Conservation (phyloP, 2,888 invertebrate species). For the Mythimna lalbum region DNA sequence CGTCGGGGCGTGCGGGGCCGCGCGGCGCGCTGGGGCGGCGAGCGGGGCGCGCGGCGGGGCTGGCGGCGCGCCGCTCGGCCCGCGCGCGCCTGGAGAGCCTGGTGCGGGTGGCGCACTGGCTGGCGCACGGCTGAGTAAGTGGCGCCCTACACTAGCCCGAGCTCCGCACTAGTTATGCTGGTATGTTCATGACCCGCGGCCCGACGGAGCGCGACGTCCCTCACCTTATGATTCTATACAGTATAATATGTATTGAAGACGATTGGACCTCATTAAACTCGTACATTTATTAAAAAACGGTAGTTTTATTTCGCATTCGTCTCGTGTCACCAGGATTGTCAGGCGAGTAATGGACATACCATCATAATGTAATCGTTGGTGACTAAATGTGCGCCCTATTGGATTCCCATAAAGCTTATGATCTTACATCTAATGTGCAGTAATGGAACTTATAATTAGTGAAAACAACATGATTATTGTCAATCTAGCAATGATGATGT, state of each 20-base stretch:
- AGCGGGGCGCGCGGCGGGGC: slow-evolving; percentile 35
- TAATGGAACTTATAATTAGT: slow-evolving; percentile 60
- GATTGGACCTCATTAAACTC: slow-evolving; percentile 88
- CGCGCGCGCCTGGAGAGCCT: slow-evolving; percentile 30
- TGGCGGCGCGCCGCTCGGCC: slow-evolving; percentile 38
- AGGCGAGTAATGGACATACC: slow-evolving; percentile 85
- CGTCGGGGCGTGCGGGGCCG: slow-evolving; percentile 44
- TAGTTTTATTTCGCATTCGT: slow-evolving; percentile 85
- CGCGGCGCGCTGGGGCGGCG: slow-evolving; percentile 34
- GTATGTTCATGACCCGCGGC: slow-evolving; percentile 85
- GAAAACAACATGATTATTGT: slow-evolving; percentile 58
- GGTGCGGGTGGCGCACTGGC: slow-evolving; percentile 52
- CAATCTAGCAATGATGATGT: slow-evolving; percentile 60
- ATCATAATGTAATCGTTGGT: slow-evolving; percentile 76
- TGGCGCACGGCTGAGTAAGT: slow-evolving; percentile 56
- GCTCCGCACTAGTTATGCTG: slow-evolving; percentile 78
- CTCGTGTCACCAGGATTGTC: slow-evolving; percentile 69
- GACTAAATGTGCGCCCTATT: slow-evolving; percentile 65
- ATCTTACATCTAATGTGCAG: slow-evolving; percentile 58
- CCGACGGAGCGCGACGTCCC: slow-evolving; percentile 62
- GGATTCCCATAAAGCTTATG: slow-evolving; percentile 61
- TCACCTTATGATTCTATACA: slow-evolving; percentile 35
- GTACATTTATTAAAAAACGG: slow-evolving; percentile 81
- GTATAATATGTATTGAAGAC: slow-evolving; percentile 78
- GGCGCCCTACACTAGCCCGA: slow-evolving; percentile 29